Evolutionary conservation across 2,113 vertebrate genomes (phyloP), one percentile per base, ranked within the genome.

Genomic region (Sterna hirundo): DNA sequence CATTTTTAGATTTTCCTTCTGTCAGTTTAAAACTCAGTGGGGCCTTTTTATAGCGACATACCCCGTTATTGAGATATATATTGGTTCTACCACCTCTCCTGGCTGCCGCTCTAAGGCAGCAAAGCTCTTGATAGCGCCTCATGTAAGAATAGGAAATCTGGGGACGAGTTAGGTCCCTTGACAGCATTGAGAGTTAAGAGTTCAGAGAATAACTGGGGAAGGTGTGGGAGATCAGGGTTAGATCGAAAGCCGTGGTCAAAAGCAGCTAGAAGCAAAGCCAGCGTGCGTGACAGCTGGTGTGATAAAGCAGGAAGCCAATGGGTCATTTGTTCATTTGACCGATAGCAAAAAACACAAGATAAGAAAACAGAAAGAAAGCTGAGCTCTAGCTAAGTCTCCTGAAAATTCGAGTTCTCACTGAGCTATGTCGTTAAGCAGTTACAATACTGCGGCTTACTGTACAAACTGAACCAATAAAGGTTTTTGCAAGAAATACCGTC

Each of bases 381-480:
- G 36, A 74, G 4, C 25, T 58, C 19, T 66, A 77, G 60, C 36
- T 36, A 38, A 72, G 40, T 20, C 15, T 85, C 38, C 20, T 49
- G 54, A 80, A 86, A 80, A 69, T 40, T 2, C 5, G 11, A 72
- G n/a, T 15, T 80, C 36, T 71, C 1, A 0, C 7, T 76, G 46
- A 70, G 11, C 34, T 76, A 6, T 72, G 22, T 47, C 0, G 0
- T 38, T 72, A 61, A 46, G 44, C 40, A 70, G 21, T 70, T 34
- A 15, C 51, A 70, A 9, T 76, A 34, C 49, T 30, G 29, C 61
- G 57, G 8, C 17, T 86, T 83, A 26, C 20, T 77, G 18, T 38
- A 51, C 22, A 40, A 65, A 70, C 13, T 20, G 16, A 91, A 81
- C 25, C 30, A 83, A 32, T 22, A 15, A 51, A 86, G 14, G 10